Evolutionary conservation across 2,113 vertebrate species (phyloP).

Genomic region (Serinus canaria): DNA sequence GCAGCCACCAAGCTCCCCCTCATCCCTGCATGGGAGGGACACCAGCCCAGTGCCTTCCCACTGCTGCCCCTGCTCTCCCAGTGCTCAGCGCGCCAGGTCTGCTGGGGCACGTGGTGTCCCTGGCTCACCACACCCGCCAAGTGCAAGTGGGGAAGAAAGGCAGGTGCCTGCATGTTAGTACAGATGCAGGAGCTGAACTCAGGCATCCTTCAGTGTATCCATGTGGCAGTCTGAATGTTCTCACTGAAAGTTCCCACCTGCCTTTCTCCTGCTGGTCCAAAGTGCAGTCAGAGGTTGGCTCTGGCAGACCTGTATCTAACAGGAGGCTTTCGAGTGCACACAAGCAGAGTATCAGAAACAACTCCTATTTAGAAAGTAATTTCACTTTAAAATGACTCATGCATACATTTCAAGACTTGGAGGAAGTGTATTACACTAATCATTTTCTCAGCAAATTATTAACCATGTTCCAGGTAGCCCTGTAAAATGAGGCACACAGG

Average conservation of each 20-base stretch:
- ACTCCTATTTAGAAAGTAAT: background rate
- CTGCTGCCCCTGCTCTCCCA: background rate
- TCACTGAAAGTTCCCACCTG: background rate
- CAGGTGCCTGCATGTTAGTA: too few relatives aligned
- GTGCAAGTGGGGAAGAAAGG: rapidly evolving
- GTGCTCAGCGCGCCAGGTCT: rapidly evolving
- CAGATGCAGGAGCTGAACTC: background rate
- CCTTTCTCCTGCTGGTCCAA: background rate
- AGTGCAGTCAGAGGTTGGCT: background rate
- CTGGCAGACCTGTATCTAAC: background rate
- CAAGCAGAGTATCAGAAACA: background rate
- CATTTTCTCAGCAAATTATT: background rate
- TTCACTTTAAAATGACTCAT: background rate
- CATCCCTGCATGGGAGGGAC: background rate
- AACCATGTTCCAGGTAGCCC: background rate
- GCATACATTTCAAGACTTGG: background rate
- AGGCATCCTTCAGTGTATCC: background rate
- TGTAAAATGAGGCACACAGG: background rate
- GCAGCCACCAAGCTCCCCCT: background rate
- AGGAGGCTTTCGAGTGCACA: background rate
- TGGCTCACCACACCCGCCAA: rapidly evolving
- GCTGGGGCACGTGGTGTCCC: background rate
- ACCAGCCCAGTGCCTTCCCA: background rate
- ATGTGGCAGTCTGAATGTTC: background rate
- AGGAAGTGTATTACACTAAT: background rate